Percentiles rank a stretch among this genome's conserved stretches.
phyloP scores from a whole-genome alignment of 2,888 invertebrate species.

The Drosophila kanekoi region DNA sequence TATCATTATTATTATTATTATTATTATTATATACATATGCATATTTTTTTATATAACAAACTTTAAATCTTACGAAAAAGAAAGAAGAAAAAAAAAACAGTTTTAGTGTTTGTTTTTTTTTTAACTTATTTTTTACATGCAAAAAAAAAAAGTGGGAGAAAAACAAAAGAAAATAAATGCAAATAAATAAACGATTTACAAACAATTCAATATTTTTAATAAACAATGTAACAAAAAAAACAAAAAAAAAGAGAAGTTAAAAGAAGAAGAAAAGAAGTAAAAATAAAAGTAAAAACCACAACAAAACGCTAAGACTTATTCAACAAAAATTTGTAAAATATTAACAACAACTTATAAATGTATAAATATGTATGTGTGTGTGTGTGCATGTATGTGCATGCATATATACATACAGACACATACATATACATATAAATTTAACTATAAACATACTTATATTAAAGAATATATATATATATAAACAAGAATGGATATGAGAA shows the following conservation, averaged over 20 bases:
- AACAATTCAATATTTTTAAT: conserved; percentile 72
- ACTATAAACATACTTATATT: conserved; percentile 3
- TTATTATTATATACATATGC: conserved; percentile 54
- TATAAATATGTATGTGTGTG: conserved; percentile 22
- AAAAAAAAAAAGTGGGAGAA: conserved; percentile 30
- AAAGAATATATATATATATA: conserved; percentile 1
- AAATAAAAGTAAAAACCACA: conserved; percentile 56
- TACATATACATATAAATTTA: conserved; percentile 23
- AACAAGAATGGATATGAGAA: background rate
- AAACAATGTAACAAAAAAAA: conserved; percentile 64
- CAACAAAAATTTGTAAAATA: conserved; percentile 75
- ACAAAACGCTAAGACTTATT: conserved; percentile 80
- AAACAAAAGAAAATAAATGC: conserved; percentile 30
- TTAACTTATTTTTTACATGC: conserved; percentile 67
- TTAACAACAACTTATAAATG: conserved; percentile 58
- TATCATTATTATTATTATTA: conserved; percentile 30
- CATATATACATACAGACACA: conserved; percentile 30
- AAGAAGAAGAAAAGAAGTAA: conserved; percentile 25
- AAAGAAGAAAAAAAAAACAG: conserved; percentile 33
- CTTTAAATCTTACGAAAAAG: conserved; percentile 54
- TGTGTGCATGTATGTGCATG: conserved; percentile 26
- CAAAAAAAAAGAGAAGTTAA: conserved; percentile 31
- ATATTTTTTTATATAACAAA: conserved; percentile 71
- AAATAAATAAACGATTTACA: conserved; percentile 49
- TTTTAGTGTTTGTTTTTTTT: conserved; percentile 71